Base-by-base conservation (phyloP, 1,140 invertebrate species). In the Archegozetes longisetosus region DNA sequence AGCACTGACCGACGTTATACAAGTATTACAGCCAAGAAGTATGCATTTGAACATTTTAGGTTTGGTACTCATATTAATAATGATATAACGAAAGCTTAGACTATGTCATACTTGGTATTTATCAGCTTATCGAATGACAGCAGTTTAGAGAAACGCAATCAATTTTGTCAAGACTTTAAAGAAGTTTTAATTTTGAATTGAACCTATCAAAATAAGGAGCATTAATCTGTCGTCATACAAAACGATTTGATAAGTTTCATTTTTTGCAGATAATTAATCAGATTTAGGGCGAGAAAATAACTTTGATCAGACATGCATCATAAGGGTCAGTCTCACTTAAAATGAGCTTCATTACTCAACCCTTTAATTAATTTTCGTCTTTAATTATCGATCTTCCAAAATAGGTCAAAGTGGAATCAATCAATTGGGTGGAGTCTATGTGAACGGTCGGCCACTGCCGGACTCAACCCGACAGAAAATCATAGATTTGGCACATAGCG, bases 381-480 rank as follows among this genome's bases (percentile, higher is more conserved):
- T n/a, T n/a, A n/a, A n/a, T n/a, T n/a, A n/a, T n/a, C n/a, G n/a
- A n/a, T 40, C 6, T 40, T 6, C 32, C 6, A 40, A 40, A 9
- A 40, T 40, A 84, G 89, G 89, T 74, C 89, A 93, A 79, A 91
- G 86, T 74, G 90, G 92, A 68, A 87, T 97, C 70, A 98, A 98
- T 79, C 94, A 98, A 79, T 79, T 98, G 69, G 93, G 94, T 64
- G 94, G 94, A 66, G 90, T 92, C 55, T 98, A 95, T 79, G 91
- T 98, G 70, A 92, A 93, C 73, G 94, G 93, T 50, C 78, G 94
- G 66, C 94, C 94, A 52, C 78, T 98, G 66, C 92, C 93, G 14
- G 92, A 96, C 73, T 85, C 85, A 52, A 95, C 91, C 49, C 77
- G 93, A 53, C 88, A 95, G 49, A 70, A 93, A 78, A 98, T 98